A percentile compares a stretch with the other conserved stretches of the same genome.
Evolutionary conservation across 2,888 invertebrate genomes (phyloP).

Genomic region (Julus scandinavius): DNA sequence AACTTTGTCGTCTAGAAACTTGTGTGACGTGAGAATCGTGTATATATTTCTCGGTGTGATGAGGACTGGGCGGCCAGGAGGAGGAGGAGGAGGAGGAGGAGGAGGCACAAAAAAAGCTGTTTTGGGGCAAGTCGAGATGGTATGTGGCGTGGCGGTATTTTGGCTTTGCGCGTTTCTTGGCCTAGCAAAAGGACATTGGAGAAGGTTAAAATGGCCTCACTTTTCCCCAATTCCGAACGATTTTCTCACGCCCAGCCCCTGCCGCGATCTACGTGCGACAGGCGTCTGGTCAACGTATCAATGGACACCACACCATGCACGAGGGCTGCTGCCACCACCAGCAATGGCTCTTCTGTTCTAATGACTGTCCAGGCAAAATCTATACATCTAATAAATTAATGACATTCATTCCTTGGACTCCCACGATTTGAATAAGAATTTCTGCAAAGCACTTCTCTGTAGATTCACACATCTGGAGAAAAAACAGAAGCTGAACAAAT

Average conservation of each 20-base stretch:
- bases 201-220: slow-evolving; percentile 23
- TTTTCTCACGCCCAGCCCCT: slow-evolving; percentile 42
- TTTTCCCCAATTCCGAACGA: slow-evolving; percentile 27
- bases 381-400: no score
- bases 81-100: not conserved
- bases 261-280: slow-evolving; percentile 30
- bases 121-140: slow-evolving; percentile 11
- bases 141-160: not conserved
- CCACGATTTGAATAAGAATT: no score
- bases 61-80: not conserved
- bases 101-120: not conserved
- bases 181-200: not conserved
- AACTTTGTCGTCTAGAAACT: not conserved
- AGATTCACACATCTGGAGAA: no score
- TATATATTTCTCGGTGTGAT: not conserved
- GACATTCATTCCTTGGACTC: no score
- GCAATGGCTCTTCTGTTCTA: not conserved
- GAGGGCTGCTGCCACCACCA: not conserved
- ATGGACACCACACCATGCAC: not conserved
- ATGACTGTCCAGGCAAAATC: no score
- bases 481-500: no score
- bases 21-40: slow-evolving; percentile 27
- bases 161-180: slow-evolving; percentile 30
- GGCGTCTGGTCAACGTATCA: slow-evolving; percentile 42
- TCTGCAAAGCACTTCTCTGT: no score